Base-by-base conservation (phyloP, 2,113 vertebrate genomes). In the Sorex araneus region DNA sequence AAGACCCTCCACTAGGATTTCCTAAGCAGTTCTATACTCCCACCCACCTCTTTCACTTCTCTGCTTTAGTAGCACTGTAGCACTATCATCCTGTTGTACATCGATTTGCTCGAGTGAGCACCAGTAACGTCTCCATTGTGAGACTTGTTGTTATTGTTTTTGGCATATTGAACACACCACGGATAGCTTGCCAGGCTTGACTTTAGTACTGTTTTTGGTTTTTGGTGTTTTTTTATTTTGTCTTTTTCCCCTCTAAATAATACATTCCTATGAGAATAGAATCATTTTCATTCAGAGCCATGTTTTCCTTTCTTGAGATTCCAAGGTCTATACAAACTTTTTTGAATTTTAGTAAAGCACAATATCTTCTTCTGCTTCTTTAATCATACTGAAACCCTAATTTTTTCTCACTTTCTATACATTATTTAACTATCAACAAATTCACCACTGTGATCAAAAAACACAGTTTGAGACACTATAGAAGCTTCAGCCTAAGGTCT, bases 241-340 rank as follows among this genome's bases (percentile, higher is more conserved):
- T 54, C 47, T 77, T 73, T 73, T 25, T 85, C 40, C 28, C 47
- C 28, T 91, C 34, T 91, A 92, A 79, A 50, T 69, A 76, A 86
- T 34, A 91, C 64, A 84, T 63, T 82, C 32, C 32, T 74, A 64
- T 30, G 54, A 23, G 40, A 83, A 4, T 19, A 70, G 63, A 78
- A 81, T 74, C 25, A 47, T 81, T 77, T 94, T 91, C 54, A 89
- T 79, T 73, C 5, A 23, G 69, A 87, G 85, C n/a, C 43, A 71
- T 66, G 8, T 18, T 79, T 93, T 84, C 25, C 63, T 83, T 90
- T 84, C 9, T 83, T 81, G 85, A 64, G 64, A 70, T 90, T 75
- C 64, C 45, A 77, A 84, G 32, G 77, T 63, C 70, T 79, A 10
- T 25, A 84, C 32, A 87, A 79, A 84, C 36, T 3, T 34, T 19